Base-by-base conservation (phyloP, 2,888 invertebrate species). In the Phalera bucephala region DNA sequence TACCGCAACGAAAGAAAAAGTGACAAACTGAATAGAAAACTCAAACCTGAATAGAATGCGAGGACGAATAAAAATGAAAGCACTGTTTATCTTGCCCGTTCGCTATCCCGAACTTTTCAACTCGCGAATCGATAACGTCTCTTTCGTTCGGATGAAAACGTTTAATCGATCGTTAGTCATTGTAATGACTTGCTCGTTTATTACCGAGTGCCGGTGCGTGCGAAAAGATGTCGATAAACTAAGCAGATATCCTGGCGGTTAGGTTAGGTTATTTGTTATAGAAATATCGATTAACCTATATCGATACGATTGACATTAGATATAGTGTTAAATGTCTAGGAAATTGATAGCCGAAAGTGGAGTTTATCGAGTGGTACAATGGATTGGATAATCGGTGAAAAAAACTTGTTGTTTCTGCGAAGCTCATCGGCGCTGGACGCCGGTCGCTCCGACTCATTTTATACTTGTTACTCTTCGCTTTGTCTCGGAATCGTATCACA, bases 1-100 rank as follows among this genome's bases (percentile, higher is more conserved):
- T 58, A 61, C 61, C 61, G 66, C 70, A 82, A 82, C 79, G 88
- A 89, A 88, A 88, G 79, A 88, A 89, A 89, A 89, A 89, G 89
- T 89, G 87, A 86, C 85, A 77, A n/a, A n/a, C n/a, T n/a, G n/a
- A n/a, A n/a, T n/a, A n/a, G n/a, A n/a, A n/a, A n/a, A 77, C 75
- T 85, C 79, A 80, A 87, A 86, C 86, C 83, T 80, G 85, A 86
- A 84, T 82, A 84, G 83, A 81, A 79, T 76, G 73, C 78, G 79
- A 81, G 87, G 86, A 85, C 88, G 81, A 72, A 81, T 84, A 88
- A 88, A 89, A 90, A 86, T 82, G 89, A 90, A 88, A 89, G 88
- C 86, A 74, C 52, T 63, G 55, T 62, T 67, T 72, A 69, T 64
- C 55, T 72, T 56, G 45, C 51, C 43, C 53, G 46, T 58, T 61